phyloP scores from a whole-genome alignment of 2,113 vertebrate genomes.

The Alexandromys fortis region DNA sequence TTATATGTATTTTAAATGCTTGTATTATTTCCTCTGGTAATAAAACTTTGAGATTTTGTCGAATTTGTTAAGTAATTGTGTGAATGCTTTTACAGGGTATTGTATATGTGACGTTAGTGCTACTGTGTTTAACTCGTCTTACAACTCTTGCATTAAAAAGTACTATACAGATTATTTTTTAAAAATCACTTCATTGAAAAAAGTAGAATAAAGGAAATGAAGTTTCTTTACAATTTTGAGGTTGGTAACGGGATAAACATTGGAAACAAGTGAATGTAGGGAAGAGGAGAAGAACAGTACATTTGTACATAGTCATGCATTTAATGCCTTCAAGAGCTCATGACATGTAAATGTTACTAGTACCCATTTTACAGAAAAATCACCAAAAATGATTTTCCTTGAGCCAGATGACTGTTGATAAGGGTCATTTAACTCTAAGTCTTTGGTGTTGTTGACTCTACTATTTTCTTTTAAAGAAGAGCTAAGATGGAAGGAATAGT shows the following conservation, averaged over 20 bases:
- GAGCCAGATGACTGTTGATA: not conserved
- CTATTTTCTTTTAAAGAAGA: not conserved
- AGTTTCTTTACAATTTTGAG: not conserved
- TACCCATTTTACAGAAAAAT: not conserved
- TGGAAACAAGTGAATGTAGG: not conserved
- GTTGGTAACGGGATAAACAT: not conserved
- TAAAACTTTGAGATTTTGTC: constrained; percentile 22
- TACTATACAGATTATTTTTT: not conserved
- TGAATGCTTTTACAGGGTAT: not conserved
- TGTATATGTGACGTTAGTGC: not conserved
- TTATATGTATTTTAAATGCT: not conserved
- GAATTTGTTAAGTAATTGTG: not conserved
- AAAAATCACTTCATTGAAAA: not conserved
- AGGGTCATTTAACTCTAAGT: constrained; percentile 14
- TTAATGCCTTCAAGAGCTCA: not conserved
- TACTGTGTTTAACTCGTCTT: not conserved
- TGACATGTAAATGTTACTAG: not conserved
- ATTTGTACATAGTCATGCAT: not conserved
- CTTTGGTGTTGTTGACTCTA: not conserved
- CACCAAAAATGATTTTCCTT: not conserved
- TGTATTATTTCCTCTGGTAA: constrained; percentile 1
- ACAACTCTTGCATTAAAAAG: not conserved
- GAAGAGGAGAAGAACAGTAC: too few relatives aligned
- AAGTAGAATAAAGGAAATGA: not conserved
- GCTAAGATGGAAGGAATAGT: not conserved